phyloP scores from a whole-genome alignment of 2,888 invertebrate species.

The Exephanes ischioxanthus region DNA sequence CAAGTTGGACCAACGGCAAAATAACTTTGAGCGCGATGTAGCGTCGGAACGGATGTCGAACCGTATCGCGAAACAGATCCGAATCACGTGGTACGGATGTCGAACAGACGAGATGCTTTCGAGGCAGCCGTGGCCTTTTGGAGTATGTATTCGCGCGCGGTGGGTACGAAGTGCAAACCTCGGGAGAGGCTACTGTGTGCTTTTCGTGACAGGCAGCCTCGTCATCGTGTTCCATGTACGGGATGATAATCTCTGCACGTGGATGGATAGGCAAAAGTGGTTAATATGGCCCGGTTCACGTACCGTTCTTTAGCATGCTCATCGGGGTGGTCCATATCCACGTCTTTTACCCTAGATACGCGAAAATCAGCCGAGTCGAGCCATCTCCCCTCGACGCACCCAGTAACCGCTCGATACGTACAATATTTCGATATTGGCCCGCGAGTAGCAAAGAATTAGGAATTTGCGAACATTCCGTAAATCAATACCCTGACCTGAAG shows the following conservation, averaged over 20 bases:
- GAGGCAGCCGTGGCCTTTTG: neutral
- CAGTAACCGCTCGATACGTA: no score
- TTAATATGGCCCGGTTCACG: neutral
- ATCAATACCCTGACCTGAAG: no score
- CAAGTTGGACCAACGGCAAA: constrained; percentile 16
- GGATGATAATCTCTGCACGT: constrained; percentile 16
- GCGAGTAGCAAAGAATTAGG: no score
- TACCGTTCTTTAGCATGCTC: no score
- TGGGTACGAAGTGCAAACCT: constrained; percentile 7
- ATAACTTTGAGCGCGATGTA: constrained; percentile 26
- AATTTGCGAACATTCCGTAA: no score
- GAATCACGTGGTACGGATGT: neutral
- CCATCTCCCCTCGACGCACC: no score
- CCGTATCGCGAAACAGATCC: no score
- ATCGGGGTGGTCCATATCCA: no score
- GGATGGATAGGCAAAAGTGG: neutral
- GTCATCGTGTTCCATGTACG: neutral
- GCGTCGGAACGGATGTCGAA: neutral
- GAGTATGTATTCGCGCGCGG: neutral
- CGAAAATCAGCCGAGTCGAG: neutral
- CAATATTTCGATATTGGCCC: no score
- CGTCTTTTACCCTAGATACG: neutral
- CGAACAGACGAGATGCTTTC: neutral
- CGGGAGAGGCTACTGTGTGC: neutral
- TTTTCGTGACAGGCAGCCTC: constrained; percentile 11